Evolutionary conservation across 2,113 vertebrate species (phyloP).

Genomic region (Pelvicachromis taeniatus): DNA sequence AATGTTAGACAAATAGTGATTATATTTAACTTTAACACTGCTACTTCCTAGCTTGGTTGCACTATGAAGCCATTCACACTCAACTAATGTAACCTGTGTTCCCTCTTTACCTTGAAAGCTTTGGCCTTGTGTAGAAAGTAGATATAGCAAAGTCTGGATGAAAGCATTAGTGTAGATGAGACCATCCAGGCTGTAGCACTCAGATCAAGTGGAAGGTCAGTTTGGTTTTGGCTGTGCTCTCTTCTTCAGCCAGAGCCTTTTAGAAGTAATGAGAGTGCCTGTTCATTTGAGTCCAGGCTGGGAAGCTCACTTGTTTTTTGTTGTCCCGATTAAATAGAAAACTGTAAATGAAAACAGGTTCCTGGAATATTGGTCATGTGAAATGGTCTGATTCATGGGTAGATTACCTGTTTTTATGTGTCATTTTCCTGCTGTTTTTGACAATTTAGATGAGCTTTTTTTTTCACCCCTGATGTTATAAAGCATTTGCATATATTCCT

Average conservation of each 20-base stretch:
- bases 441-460: not conserved
- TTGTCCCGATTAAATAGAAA: not conserved
- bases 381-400: not conserved
- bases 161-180: slow-evolving; percentile 49
- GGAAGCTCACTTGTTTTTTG: not conserved
- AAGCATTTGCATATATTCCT: not conserved
- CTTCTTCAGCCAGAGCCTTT: slow-evolving; percentile 33
- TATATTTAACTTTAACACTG: slow-evolving; percentile 11
- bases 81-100: slow-evolving; percentile 28
- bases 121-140: slow-evolving; percentile 44
- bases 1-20: not conserved
- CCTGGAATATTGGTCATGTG: not conserved
- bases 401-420: not conserved
- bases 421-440: not conserved
- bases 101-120: slow-evolving; percentile 54
- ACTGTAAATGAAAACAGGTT: not conserved
- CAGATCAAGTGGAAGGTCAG: slow-evolving; percentile 53
- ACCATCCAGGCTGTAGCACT: slow-evolving; percentile 20
- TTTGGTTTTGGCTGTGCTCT: slow-evolving; percentile 29
- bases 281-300: slow-evolving; percentile 4
- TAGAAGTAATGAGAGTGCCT: slow-evolving; percentile 39
- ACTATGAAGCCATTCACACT: not conserved
- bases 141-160: slow-evolving; percentile 3
- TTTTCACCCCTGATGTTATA: not conserved
- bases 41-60: not conserved